Base-by-base conservation (phyloP, 2,888 invertebrate species). In the Calameuta idolon region DNA sequence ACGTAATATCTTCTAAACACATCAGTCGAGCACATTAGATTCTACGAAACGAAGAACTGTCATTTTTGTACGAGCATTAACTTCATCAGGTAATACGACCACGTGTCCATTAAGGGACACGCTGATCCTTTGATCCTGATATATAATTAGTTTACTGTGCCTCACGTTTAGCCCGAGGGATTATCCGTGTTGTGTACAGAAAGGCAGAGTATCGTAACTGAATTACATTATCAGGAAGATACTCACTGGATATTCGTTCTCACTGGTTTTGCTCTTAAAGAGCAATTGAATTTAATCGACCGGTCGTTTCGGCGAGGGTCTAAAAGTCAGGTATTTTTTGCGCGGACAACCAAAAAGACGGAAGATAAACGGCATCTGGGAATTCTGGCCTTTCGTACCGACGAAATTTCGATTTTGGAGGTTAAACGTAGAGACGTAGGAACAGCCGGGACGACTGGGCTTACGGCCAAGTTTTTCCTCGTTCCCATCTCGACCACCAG, bases 401-500 rank as follows among this genome's bases (percentile, higher is more conserved):
- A 55, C 23, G 55, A 55, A 55, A 23, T 55, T 55, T 55, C 23
- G 55, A 55, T 33, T 71, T 71, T 71, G 33, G 71, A 71, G 71
- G 71, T 31, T 31, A 71, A 71, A 31, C 71, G 71, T 55, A 12
- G 69, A 69, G 31, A 68, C 33, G 75, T 76, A 74, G 71, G 79
- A 80, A 80, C 79, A 80, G 85, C 88, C 87, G 88, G 88, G 87
- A 84, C 82, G 84, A 85, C 85, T 88, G 88, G 88, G 87, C 85
- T 84, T 81, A 77, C 80, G 84, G 86, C 88, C 87, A 87, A 84
- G 85, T 82, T 86, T 87, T 85, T 82, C 85, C 85, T 86, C 84
- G 88, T 90, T 90, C 87, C 80, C 76, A 83, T 83, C 86, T 86
- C 86, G 85, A 90, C 92, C 92, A 92, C 93, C 92, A 93, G 92